These are phyloP conservation scores for Salminus brasiliensis DNA, from an alignment of 2,113 vertebrate genomes.

Conservation along the genomic window DNA sequence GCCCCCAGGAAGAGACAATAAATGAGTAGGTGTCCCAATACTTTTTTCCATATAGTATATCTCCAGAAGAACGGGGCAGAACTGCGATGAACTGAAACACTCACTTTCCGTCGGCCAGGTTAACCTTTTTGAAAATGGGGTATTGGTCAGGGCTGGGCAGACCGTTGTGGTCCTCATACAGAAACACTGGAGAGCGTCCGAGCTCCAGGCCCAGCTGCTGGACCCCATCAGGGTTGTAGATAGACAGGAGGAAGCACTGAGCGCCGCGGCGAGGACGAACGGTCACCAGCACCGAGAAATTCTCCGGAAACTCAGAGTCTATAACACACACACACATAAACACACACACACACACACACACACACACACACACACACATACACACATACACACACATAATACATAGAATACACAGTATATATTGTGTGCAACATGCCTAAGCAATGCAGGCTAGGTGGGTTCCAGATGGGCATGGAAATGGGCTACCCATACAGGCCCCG, in stretches of 20 bases:
- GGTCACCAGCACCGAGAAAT: constrained; percentile 94
- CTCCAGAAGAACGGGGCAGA: background rate
- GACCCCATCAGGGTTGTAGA: constrained; percentile 90
- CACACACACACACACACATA: background rate
- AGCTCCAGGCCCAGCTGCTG: constrained; percentile 96
- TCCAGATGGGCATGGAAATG: no score
- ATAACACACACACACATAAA: background rate
- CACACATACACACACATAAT: background rate
- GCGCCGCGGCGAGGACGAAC: constrained; percentile 89
- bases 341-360: background rate
- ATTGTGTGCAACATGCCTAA: no score
- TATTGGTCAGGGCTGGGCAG: constrained; percentile 91
- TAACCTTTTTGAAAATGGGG: constrained; percentile 92
- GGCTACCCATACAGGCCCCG: no score
- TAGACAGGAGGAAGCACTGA: constrained; percentile 92
- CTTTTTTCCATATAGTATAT: background rate
- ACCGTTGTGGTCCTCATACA: constrained; percentile 94
- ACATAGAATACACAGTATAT: background rate
- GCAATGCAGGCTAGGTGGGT: no score
- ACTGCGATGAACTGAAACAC: background rate
- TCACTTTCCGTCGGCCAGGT: constrained; percentile 96
- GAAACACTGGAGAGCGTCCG: constrained; percentile 92
- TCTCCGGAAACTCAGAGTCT: constrained; percentile 82
- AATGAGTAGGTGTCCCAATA: no score
- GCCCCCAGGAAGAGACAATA: no score